Evolutionary conservation across 2,113 vertebrate species (phyloP).

Genomic region (Otolemur garnettii): DNA sequence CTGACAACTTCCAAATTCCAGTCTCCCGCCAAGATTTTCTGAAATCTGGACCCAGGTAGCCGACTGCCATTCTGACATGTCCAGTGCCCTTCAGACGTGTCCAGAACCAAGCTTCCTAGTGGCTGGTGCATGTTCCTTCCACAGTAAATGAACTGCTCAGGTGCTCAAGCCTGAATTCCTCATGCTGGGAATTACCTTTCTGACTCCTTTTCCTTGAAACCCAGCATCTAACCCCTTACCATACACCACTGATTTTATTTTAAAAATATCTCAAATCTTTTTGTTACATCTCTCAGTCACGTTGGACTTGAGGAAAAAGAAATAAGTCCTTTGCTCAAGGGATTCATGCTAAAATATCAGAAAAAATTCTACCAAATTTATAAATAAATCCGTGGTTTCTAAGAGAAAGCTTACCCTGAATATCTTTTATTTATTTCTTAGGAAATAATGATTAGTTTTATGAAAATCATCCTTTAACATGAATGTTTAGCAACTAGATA

Average conservation of each 20-base stretch:
- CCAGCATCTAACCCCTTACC: neutral
- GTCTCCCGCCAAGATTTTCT: neutral
- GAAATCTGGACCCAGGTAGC: neutral
- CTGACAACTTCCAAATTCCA: neutral
- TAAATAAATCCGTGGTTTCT: neutral
- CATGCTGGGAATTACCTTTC: neutral
- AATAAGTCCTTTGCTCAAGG: neutral
- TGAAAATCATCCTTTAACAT: no score
- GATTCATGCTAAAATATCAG: neutral
- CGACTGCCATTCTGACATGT: neutral
- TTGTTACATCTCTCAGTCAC: neutral
- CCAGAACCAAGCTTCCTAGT: neutral
- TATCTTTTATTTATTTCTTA: no score
- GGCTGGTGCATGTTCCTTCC: neutral
- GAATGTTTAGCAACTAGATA: no score
- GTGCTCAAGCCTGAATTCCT: neutral
- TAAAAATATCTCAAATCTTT: neutral
- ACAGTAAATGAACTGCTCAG: neutral
- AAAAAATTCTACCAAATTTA: neutral
- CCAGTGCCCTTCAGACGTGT: neutral
- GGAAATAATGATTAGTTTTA: no score
- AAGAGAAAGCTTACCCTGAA: neutral
- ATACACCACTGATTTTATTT: neutral
- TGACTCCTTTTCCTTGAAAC: neutral
- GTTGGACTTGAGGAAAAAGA: neutral